Evolutionary conservation across 2,888 invertebrate genomes (phyloP).

Genomic region (Parnassius smintheus): DNA sequence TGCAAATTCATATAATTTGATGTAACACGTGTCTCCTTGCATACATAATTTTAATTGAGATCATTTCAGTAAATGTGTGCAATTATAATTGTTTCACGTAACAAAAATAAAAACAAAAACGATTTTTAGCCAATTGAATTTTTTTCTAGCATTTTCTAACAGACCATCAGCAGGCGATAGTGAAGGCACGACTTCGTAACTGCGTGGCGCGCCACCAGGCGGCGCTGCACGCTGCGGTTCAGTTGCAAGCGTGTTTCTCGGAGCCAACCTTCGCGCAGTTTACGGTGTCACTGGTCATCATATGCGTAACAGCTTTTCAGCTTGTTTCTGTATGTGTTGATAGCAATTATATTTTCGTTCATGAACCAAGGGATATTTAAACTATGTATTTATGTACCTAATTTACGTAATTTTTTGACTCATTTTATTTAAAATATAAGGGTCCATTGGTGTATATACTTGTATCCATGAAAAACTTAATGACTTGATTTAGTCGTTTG

Average conservation of each 20-base stretch:
- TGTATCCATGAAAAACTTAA: too few species aligned
- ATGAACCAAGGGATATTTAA: too few species aligned
- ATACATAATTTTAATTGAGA: too few species aligned
- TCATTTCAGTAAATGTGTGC: too few species aligned
- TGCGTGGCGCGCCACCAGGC: conserved; percentile 58
- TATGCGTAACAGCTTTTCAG: conserved; percentile 78
- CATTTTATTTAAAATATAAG: background rate
- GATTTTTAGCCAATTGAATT: too few species aligned
- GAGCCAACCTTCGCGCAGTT: conserved; percentile 74
- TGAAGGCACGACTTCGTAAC: conserved; percentile 41
- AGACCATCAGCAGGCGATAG: conserved; percentile 42
- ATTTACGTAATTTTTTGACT: too few species aligned
- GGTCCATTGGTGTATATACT: background rate
- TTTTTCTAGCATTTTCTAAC: conserved; percentile 40
- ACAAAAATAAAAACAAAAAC: too few species aligned
- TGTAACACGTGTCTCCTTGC: too few species aligned
- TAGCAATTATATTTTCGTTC: too few species aligned
- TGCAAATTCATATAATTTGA: too few species aligned
- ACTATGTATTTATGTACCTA: too few species aligned
- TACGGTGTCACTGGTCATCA: conserved; percentile 72
- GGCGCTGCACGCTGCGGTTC: conserved; percentile 46
- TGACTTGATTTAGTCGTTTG: background rate
- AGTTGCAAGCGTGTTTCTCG: conserved; percentile 67
- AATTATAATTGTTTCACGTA: too few species aligned
- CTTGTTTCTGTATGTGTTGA: conserved; percentile 61